Percentiles rank a stretch among this genome's conserved stretches.
These are phyloP conservation scores for Bibio marci DNA, from an alignment of 2,888 invertebrate species.

Conservation along the genomic window DNA sequence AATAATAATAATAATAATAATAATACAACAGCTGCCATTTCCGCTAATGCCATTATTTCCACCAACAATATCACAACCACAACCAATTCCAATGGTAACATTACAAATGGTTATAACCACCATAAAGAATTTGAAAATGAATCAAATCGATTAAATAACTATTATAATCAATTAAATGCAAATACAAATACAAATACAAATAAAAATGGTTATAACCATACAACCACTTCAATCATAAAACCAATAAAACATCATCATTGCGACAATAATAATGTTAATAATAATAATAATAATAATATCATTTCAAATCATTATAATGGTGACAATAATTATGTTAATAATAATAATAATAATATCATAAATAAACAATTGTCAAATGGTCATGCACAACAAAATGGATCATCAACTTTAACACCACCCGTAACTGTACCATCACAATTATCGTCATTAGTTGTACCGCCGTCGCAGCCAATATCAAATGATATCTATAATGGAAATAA, in stretches of 20 bases:
- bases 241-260: slow-evolving; percentile 8
- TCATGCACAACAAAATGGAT: slow-evolving; percentile 2
- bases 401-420: neutral
- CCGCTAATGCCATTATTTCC: neutral
- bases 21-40: neutral
- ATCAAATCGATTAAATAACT: slow-evolving; percentile 26
- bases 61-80: neutral
- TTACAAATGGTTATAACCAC: slow-evolving; percentile 9
- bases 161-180: slow-evolving; percentile 20
- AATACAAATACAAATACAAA: neutral
- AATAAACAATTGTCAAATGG: too few species aligned
- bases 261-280: slow-evolving; percentile 4
- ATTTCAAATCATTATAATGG: neutral
- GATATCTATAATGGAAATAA: neutral
- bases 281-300: neutral
- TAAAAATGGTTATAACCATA: slow-evolving; percentile 1
- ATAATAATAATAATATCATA: neutral
- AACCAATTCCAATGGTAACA: neutral
- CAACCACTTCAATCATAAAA: slow-evolving; percentile 3
- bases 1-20: neutral
- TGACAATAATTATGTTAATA: neutral
- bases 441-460: neutral
- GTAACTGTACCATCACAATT: neutral
- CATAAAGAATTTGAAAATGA: slow-evolving; percentile 28
- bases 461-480: neutral